phyloP scores from a whole-genome alignment of 1,140 invertebrate genomes.

The Drosophila kurseongensis region DNA sequence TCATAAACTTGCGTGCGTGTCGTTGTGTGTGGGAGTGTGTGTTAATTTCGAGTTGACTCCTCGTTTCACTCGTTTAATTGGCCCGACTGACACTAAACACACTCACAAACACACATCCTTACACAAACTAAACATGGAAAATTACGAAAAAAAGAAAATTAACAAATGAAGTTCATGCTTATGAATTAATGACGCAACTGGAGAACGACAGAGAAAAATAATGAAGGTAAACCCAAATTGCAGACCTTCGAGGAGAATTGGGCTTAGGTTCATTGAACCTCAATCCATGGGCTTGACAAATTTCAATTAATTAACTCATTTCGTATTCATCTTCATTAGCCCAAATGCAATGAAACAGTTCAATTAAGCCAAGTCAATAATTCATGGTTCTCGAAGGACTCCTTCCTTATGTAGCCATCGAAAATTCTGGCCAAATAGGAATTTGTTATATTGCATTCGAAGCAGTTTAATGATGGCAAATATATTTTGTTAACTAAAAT shows the following conservation, averaged over 20 bases:
- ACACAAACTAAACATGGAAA: slow-evolving; percentile 27
- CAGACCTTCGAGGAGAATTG: slow-evolving; percentile 13
- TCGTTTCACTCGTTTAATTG: slow-evolving; percentile 62
- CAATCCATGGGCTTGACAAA: slow-evolving; percentile 18
- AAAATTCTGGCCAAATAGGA: slow-evolving; percentile 3
- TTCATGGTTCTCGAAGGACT: slow-evolving; percentile 10
- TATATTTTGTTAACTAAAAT: slow-evolving; percentile 4
- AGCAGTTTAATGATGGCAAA: not conserved
- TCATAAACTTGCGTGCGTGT: slow-evolving; percentile 69
- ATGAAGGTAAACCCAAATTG: slow-evolving; percentile 11
- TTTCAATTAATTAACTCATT: slow-evolving; percentile 55
- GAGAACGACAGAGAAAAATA: not conserved
- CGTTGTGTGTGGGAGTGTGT: slow-evolving; percentile 37
- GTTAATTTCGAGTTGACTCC: slow-evolving; percentile 68
- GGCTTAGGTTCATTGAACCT: slow-evolving; percentile 26
- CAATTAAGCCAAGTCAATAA: slow-evolving; percentile 45
- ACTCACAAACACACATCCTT: slow-evolving; percentile 12
- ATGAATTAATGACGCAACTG: slow-evolving; percentile 73
- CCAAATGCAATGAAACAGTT: slow-evolving; percentile 33
- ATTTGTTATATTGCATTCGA: slow-evolving; percentile 9
- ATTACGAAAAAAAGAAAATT: not conserved
- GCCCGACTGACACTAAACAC: slow-evolving; percentile 49
- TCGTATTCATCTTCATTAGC: slow-evolving; percentile 48
- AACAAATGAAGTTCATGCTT: slow-evolving; percentile 77
- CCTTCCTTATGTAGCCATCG: not conserved